These are phyloP conservation scores for Dipodomys ordii DNA, from an alignment of 2,113 vertebrate species.

Conservation along the genomic window DNA sequence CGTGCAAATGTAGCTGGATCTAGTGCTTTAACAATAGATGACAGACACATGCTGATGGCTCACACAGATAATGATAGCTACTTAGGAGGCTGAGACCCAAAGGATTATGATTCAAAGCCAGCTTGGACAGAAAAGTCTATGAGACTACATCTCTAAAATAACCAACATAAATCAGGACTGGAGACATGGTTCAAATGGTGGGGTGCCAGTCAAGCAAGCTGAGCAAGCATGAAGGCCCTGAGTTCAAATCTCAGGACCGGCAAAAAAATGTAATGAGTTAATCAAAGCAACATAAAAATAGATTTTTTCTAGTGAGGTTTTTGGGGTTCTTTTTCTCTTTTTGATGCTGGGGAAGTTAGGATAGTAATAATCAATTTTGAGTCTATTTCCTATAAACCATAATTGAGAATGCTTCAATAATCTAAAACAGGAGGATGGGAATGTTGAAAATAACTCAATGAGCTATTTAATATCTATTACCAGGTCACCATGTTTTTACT, in stretches of 20 bases:
- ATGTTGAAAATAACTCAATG: constrained; percentile 48
- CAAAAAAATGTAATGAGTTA: too few species aligned
- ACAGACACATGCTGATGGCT: too few species aligned
- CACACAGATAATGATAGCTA: too few species aligned
- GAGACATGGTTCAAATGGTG: too few species aligned
- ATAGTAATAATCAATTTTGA: neutral
- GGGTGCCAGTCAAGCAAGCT: neutral
- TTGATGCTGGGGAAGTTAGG: neutral
- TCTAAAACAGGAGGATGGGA: neutral
- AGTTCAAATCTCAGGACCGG: too few species aligned
- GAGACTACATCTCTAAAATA: too few species aligned
- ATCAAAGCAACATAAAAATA: neutral
- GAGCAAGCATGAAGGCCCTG: neutral
- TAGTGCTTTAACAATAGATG: neutral
- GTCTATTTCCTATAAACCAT: neutral
- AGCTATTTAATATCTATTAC: constrained; percentile 44
- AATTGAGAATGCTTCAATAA: neutral
- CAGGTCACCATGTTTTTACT: constrained; percentile 31
- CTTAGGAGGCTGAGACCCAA: too few species aligned
- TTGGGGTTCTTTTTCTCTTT: neutral
- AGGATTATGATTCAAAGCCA: too few species aligned
- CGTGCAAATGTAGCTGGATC: constrained; percentile 21
- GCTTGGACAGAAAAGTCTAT: too few species aligned
- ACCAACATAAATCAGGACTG: too few species aligned
- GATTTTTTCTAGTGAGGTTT: neutral